These are phyloP conservation scores for Crocallis elinguaria DNA, from an alignment of 2,888 invertebrate species.

Conservation along the genomic window DNA sequence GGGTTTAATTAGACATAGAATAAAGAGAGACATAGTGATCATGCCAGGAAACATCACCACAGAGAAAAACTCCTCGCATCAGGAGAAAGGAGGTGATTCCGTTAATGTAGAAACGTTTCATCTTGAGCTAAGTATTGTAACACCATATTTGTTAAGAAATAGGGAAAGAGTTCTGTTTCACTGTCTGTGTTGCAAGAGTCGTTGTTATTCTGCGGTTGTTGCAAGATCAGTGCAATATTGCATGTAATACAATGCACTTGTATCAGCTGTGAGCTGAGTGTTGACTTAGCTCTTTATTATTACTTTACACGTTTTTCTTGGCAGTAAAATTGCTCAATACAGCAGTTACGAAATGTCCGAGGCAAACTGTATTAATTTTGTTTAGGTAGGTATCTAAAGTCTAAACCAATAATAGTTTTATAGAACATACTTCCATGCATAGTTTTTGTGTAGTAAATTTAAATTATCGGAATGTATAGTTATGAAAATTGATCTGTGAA, in stretches of 20 bases:
- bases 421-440: no score
- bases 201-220: constrained; percentile 45
- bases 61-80: not conserved
- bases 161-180: constrained; percentile 62
- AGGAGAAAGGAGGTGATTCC: not conserved
- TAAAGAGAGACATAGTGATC: no score
- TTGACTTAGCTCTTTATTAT: not conserved
- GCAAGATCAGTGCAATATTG: constrained; percentile 36
- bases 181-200: constrained; percentile 51
- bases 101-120: not conserved
- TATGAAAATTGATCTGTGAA: no score
- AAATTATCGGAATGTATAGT: no score
- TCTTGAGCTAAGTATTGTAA: constrained; percentile 36
- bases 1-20: no score
- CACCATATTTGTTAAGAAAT: constrained; percentile 48
- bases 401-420: no score
- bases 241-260: constrained; percentile 24
- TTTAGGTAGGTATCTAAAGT: no score
- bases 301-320: constrained; percentile 2
- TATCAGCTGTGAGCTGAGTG: constrained; percentile 6
- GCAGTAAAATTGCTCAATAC: not conserved
- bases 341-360: not conserved
- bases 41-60: no score
- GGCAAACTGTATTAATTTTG: no score
- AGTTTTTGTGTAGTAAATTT: no score